Conservation (phyloP, 1,140 invertebrate species). For the Drosophila tani region DNA sequence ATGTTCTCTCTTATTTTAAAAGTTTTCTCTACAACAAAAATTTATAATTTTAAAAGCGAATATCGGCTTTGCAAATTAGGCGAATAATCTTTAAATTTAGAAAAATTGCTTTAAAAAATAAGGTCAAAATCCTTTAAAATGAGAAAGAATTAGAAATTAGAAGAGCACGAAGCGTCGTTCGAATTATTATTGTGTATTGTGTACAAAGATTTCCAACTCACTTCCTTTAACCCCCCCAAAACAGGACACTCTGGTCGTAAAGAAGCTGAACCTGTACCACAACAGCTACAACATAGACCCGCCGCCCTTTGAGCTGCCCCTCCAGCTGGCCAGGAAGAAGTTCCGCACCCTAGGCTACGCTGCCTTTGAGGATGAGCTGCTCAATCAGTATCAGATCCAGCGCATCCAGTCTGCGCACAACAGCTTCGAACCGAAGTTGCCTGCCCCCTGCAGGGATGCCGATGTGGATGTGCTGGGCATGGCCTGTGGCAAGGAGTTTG, state of each 20-base stretch:
- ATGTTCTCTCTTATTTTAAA: no score
- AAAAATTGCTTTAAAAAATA: no score
- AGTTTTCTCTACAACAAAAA: no score
- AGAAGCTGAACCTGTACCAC: conserved; percentile 75
- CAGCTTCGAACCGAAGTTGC: conserved; percentile 81
- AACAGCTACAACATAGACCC: conserved; percentile 74
- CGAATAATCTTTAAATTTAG: no score
- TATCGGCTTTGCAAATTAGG: no score
- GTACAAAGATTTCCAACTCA: no score
- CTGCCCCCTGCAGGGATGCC: conserved; percentile 66
- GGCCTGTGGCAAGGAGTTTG: conserved; percentile 93
- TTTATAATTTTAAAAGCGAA: no score
- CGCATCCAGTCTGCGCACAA: conserved; percentile 83
- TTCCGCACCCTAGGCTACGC: conserved; percentile 91
- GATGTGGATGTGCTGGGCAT: conserved; percentile 81
- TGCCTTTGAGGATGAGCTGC: conserved; percentile 89
- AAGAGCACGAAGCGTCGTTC: no score
- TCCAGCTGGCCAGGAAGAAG: conserved; percentile 93
- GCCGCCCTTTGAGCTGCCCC: conserved; percentile 88
- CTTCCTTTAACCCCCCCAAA: neutral
- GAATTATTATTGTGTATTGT: no score
- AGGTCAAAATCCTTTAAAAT: no score
- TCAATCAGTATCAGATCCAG: conserved; percentile 84
- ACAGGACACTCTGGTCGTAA: conserved; percentile 80
- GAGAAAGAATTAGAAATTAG: no score